phyloP scores from a whole-genome alignment of 2,113 vertebrate genomes.

The Megaceryle maxima region DNA sequence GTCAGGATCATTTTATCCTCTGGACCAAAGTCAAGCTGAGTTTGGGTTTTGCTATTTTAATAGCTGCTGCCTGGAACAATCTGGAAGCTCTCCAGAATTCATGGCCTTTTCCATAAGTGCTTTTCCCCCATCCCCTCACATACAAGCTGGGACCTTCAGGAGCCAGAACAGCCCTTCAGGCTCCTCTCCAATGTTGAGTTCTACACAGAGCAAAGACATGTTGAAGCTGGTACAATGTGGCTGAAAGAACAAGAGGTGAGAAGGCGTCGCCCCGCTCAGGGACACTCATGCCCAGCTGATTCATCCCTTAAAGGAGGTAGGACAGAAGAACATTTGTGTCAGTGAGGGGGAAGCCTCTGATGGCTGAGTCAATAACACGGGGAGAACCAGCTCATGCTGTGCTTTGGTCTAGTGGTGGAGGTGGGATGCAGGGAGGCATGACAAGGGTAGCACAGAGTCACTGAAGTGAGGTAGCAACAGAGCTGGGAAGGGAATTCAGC shows the following conservation, averaged over 20 bases:
- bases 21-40: accelerated
- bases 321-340: background rate
- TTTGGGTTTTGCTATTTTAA: background rate
- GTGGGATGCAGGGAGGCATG: background rate
- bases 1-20: background rate
- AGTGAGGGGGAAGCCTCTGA: background rate
- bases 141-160: background rate
- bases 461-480: background rate
- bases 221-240: accelerated
- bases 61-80: background rate
- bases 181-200: accelerated
- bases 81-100: background rate
- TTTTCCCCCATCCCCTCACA: background rate
- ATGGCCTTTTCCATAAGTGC: background rate
- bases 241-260: accelerated
- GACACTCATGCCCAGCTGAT: background rate
- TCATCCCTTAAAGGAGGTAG: background rate
- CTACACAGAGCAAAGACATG: accelerated
- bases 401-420: background rate
- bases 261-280: background rate
- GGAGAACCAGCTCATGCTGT: background rate
- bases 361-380: background rate
- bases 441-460: background rate
- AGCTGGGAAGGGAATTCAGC: background rate
- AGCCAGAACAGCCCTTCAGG: background rate